Evolutionary conservation across 2,888 invertebrate species (phyloP), one percentile per base, ranked within the genome.

Genomic region (Spialia ferax): DNA sequence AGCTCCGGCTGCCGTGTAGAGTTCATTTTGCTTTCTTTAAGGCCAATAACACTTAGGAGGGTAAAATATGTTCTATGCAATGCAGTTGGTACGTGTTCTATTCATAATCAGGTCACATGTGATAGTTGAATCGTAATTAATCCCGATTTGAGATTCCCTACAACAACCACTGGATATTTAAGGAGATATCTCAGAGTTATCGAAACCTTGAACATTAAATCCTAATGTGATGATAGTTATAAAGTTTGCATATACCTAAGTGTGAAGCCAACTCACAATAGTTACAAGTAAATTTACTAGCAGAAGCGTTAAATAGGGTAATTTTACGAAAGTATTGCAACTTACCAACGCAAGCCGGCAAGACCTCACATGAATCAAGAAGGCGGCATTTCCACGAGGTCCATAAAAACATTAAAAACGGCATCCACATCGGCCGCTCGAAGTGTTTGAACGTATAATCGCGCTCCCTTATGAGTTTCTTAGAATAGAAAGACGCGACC

Each of bases 401-500:
- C 13, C 32, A 57, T 20, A 42, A 60, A 42, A 35, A 35, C 32
- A 10, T 35, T 6, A 38, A 38, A 52, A 29, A 38, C 45, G 15
- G 20, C 48, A 48, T 48, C 11, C 48, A 48, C 48, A 48, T 48
- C 48, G 20, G 0, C 20, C 2, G 22, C n/a, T 23, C 15, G 52
- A 52, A n/a, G 3, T 42, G 13, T 13, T 42, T 42, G 42, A 42
- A 15, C 42, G 42, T 42, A 8, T 8, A 32, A 32, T 32, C 52
- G 38, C 38, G 4, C 15, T 20, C 26, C 6, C 20, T 26, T 45
- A 48, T 29, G 56, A 20, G 56, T 26, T 64, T 55, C 60, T 71
- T 68, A 60, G 29, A 64, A 68, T 70, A 60, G 52, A 70, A 70
- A 70, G 69, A 72, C 59, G 63, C 68, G 71, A 70, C 74, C 76